Percentiles rank a stretch among this genome's conserved stretches.
Evolutionary conservation across 2,113 vertebrate species (phyloP).

Genomic region (Illadopsis cleaveri): DNA sequence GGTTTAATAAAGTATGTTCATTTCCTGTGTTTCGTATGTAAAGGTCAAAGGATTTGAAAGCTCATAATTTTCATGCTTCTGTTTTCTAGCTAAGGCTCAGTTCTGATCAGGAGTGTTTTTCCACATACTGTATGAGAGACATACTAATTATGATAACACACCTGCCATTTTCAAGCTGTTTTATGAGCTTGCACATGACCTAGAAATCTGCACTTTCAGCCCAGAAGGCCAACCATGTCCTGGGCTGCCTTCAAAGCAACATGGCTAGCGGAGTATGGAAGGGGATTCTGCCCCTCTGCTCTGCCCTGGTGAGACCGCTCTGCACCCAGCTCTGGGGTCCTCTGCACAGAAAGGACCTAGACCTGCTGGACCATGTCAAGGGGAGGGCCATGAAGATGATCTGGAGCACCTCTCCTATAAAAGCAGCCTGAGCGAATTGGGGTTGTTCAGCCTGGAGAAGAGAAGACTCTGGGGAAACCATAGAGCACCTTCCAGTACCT

Average conservation of each 20-base stretch:
- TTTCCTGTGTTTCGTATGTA: neutral
- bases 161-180: neutral
- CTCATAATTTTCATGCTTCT: neutral
- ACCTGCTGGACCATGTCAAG: rapidly evolving
- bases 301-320: neutral
- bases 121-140: neutral
- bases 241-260: neutral
- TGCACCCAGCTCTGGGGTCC: too few species aligned
- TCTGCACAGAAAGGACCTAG: neutral
- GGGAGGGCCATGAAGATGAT: neutral
- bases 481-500: neutral
- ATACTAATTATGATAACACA: neutral
- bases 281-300: neutral
- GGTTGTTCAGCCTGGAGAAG: neutral
- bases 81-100: neutral
- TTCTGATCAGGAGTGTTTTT: neutral
- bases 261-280: rapidly evolving
- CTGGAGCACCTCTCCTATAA: neutral
- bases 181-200: neutral
- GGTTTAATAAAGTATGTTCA: neutral
- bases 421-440: too few species aligned
- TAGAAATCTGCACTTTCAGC: neutral
- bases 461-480: neutral
- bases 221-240: neutral
- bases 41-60: neutral